These are phyloP conservation scores for Spea multiplicata DNA, from an alignment of 2,113 vertebrate species.

Conservation along the genomic window DNA sequence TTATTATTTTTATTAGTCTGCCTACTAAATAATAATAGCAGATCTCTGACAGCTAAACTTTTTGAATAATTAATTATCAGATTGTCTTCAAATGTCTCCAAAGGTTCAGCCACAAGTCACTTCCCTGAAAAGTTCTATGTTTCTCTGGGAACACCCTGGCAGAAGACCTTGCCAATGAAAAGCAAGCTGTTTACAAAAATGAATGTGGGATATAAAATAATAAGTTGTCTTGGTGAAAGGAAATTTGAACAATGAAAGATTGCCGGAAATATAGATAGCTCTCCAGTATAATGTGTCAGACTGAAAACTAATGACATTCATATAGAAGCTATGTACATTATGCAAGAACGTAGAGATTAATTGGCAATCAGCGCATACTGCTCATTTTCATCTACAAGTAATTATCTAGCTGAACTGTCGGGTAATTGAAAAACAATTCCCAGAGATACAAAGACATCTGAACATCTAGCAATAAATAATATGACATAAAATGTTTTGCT, in stretches of 20 bases:
- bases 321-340: slow-evolving; percentile 21
- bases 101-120: neutral
- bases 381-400: slow-evolving; percentile 36
- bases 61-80: slow-evolving; percentile 5
- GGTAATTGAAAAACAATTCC: slow-evolving; percentile 17
- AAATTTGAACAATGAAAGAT: slow-evolving; percentile 25
- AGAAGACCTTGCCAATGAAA: slow-evolving; percentile 14
- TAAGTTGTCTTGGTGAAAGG: slow-evolving; percentile 32
- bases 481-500: slow-evolving; percentile 37
- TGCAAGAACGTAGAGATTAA: slow-evolving; percentile 21
- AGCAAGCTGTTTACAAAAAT: slow-evolving; percentile 32
- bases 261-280: slow-evolving; percentile 34
- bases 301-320: slow-evolving; percentile 25
- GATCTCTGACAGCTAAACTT: neutral
- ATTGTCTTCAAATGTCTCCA: neutral
- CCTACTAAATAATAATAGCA: neutral
- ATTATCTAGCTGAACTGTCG: slow-evolving; percentile 17
- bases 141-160: slow-evolving; percentile 4
- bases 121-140: slow-evolving; percentile 2
- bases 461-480: slow-evolving; percentile 41
- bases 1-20: neutral
- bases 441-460: slow-evolving; percentile 28
- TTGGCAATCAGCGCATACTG: slow-evolving; percentile 13
- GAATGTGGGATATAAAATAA: slow-evolving; percentile 27
- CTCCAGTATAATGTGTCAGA: slow-evolving; percentile 27